Base-by-base conservation (phyloP, 2,888 invertebrate genomes). In the Megalurothrips usitatus region DNA sequence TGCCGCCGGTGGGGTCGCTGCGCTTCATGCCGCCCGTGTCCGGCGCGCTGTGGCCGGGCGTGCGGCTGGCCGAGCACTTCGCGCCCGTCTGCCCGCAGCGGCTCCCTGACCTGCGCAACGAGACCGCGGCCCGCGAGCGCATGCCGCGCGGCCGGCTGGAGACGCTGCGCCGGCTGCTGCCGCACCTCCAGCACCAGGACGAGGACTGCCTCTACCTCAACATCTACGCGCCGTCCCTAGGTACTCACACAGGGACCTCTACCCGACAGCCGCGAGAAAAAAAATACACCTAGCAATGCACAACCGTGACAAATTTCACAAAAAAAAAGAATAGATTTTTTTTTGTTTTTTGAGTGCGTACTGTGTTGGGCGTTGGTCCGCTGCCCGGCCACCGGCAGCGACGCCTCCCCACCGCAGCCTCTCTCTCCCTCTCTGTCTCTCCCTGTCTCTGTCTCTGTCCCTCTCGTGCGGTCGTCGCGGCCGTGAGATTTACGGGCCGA, bases 161-260 rank as follows among this genome's bases (percentile, higher is more conserved):
- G 86, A 95, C 97, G 87, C 90, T 98, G 85, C 94, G 93, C 87
- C 91, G 96, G 85, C 90, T 98, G 87, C 88, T 96, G 85, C 96
- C 96, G 78, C 93, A 94, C 87, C 90, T 98, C 84, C 92, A 92
- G 84, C 94, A 97, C 87, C 97, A 98, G 89, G 96, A 94, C 84
- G 99, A 99, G 90, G 98, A 99, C 89, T 99, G 99, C 87, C 92
- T 99, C 83, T 97, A 96, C 88, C 91, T 99, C 87, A 99, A 99
- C 88, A 94, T 99, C 86, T 99, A 97, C 89, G 96, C 96, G 47
- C 98, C 98, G 81, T 94, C 94, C 85, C 94, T 95, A 94, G 96
- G 97, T 97, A 91, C 92, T 17, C 26, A 80, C 23, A 79, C 34
- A 49, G 9, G 9, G 12, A 12, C 49, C 49, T 11, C 49, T 49